These are phyloP conservation scores for Drosophila kohkoa DNA, from an alignment of 1,140 invertebrate genomes.

Conservation along the genomic window DNA sequence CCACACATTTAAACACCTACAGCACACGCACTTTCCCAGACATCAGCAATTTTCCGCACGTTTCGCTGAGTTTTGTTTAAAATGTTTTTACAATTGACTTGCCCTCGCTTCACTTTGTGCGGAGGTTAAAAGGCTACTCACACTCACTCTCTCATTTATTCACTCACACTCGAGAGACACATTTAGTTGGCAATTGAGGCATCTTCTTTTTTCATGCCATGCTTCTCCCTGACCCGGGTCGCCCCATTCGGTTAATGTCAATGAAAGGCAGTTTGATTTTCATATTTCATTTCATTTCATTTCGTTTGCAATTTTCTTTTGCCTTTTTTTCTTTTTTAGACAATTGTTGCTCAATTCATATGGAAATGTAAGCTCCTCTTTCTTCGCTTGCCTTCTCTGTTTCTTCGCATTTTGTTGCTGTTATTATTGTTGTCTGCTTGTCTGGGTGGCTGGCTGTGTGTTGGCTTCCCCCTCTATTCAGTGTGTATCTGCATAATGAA, in stretches of 20 bases:
- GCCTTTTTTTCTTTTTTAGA: slow-evolving; percentile 28
- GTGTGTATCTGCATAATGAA: slow-evolving; percentile 45
- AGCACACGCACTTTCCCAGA: slow-evolving; percentile 60
- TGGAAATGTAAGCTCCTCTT: slow-evolving; percentile 55
- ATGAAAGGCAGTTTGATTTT: slow-evolving; percentile 76
- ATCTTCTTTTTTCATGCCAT: background rate
- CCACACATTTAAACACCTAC: background rate
- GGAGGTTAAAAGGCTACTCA: slow-evolving; percentile 11
- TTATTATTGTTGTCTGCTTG: slow-evolving; percentile 3
- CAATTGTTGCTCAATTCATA: slow-evolving; percentile 77
- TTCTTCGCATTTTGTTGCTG: background rate
- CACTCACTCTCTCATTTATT: slow-evolving; percentile 14
- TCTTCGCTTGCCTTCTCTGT: background rate
- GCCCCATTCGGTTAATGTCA: slow-evolving; percentile 51
- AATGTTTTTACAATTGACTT: slow-evolving; percentile 79
- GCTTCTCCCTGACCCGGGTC: slow-evolving; percentile 3
- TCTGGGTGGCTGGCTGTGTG: background rate
- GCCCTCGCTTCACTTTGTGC: slow-evolving; percentile 12
- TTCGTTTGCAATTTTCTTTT: slow-evolving; percentile 53
- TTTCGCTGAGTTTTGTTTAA: slow-evolving; percentile 79
- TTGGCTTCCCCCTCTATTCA: slow-evolving; percentile 17
- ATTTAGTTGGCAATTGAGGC: slow-evolving; percentile 13
- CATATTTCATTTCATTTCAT: slow-evolving; percentile 60
- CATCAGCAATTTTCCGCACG: slow-evolving; percentile 77
- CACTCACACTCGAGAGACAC: background rate